These are phyloP conservation scores for Thomomys bottae DNA, from an alignment of 2,113 vertebrate species.

Conservation along the genomic window DNA sequence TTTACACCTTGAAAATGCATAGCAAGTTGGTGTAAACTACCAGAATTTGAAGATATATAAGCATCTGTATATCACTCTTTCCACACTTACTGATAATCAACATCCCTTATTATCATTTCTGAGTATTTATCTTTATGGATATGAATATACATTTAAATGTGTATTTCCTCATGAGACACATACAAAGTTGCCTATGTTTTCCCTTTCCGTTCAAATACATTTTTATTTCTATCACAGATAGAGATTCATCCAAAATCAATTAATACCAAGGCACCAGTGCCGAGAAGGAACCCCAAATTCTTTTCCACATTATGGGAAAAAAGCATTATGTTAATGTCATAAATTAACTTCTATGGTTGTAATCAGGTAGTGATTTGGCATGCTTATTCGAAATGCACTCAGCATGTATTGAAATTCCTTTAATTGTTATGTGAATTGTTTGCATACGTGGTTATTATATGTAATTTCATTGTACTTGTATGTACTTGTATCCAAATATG, in stretches of 20 bases:
- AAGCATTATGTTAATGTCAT: conserved; percentile 77
- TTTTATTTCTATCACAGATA: conserved; percentile 83
- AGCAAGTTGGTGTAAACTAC: conserved; percentile 84
- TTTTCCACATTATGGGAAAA: conserved; percentile 75
- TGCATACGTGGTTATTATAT: conserved; percentile 92
- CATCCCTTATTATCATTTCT: conserved; percentile 58
- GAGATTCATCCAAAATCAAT: conserved; percentile 68
- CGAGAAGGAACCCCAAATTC: conserved; percentile 81
- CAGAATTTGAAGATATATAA: conserved; percentile 68
- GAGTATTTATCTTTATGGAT: conserved; percentile 61
- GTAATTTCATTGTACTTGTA: conserved; percentile 90
- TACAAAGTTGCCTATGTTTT: conserved; percentile 49
- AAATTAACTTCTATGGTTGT: conserved; percentile 83
- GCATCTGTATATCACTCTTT: conserved; percentile 36
- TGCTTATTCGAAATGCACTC: conserved; percentile 90
- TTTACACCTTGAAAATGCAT: conserved; percentile 84
- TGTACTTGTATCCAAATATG: conserved; percentile 86
- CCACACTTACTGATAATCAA: conserved; percentile 42
- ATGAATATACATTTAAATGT: conserved; percentile 79
- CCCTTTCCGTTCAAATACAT: conserved; percentile 67
- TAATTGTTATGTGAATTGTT: conserved; percentile 91
- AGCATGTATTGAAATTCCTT: conserved; percentile 90
- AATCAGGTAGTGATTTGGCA: conserved; percentile 90
- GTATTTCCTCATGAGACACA: conserved; percentile 69
- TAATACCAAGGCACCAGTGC: conserved; percentile 70